Evolutionary conservation across 2,888 invertebrate genomes (phyloP), one percentile per base, ranked within the genome.

Genomic region (Nysson spinosus): DNA sequence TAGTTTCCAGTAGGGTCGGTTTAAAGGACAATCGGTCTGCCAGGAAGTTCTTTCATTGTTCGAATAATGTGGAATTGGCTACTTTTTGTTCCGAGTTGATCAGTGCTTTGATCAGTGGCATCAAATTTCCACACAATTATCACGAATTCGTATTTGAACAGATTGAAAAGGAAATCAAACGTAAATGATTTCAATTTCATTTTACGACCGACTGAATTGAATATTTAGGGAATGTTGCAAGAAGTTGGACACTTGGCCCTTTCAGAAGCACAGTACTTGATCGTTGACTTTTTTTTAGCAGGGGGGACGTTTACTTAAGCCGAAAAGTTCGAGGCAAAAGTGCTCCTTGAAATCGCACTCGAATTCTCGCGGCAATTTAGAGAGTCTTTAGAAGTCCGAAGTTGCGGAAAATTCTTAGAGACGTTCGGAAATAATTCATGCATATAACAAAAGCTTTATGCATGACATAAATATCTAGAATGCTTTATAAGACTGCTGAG

Each of bases 1-100:
- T 82, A 79, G 77, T 70, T 80, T 69, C 56, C 57, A 60, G 50
- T 64, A 71, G 69, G 68, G 69, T 69, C 46, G 58, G 22, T 51
- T 52, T 57, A 60, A 35, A 69, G 68, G 66, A 64, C 56, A 67
- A 68, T 66, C 62, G 58, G 49, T 51, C 51, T 61, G 51, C 60
- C 34, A 56, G 62, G 72, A 75, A 68, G 64, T 74, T 67, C 72
- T 72, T 72, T 75, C 56, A 46, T 67, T 46, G 67, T 32, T 42
- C 46, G 52, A 56, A 42, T 57, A 65, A 66, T 43, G 66, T 39
- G 39, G 50, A 20, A 24, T 17, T 34, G 6, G 65, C n/a, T 35
- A 65, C 51, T 37, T 57, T 64, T 50, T 14, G 17, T 46, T 32
- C 24, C 9, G 11, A 2, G 46, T 39, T 40, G 51, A 17, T 26